Conservation (phyloP, 2,113 vertebrate species). For the Aegithalos caudatus region DNA sequence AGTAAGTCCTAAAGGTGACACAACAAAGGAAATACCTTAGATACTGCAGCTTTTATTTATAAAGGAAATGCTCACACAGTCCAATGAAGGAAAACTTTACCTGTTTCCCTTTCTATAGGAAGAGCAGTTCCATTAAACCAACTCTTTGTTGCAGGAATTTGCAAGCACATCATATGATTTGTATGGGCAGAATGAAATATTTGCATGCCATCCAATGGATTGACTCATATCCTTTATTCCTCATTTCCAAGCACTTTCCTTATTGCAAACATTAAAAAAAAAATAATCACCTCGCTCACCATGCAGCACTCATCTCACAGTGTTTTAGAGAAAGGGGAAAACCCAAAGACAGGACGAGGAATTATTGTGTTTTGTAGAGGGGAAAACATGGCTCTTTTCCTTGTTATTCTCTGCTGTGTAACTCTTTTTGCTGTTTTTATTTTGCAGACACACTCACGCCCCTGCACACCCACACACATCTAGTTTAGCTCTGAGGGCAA, state of each 20-base stretch:
- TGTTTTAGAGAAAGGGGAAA: neutral
- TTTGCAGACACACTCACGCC: neutral
- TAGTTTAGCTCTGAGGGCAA: neutral
- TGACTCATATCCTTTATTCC: neutral
- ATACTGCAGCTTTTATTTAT: constrained; percentile 61
- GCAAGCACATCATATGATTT: constrained; percentile 8
- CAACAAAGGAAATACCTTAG: constrained; percentile 63
- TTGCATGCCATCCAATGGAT: neutral
- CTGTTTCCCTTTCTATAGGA: constrained; percentile 42
- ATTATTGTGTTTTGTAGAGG: neutral
- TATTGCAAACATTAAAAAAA: neutral
- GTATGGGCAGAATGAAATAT: constrained; percentile 33
- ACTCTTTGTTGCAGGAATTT: constrained; percentile 11
- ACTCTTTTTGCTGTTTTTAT: neutral
- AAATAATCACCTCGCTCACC: neutral
- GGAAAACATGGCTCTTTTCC: neutral
- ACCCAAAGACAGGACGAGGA: neutral
- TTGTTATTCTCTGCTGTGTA: neutral
- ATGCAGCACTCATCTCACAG: neutral
- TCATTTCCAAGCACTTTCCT: constrained; percentile 7
- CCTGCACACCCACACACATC: fast-evolving
- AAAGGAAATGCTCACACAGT: constrained; percentile 41
- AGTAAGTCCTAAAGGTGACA: constrained; percentile 64
- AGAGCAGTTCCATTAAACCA: constrained; percentile 45
- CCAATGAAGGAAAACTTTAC: constrained; percentile 39